Conservation (phyloP, 2,888 invertebrate species). For the Microchrysa polita region DNA sequence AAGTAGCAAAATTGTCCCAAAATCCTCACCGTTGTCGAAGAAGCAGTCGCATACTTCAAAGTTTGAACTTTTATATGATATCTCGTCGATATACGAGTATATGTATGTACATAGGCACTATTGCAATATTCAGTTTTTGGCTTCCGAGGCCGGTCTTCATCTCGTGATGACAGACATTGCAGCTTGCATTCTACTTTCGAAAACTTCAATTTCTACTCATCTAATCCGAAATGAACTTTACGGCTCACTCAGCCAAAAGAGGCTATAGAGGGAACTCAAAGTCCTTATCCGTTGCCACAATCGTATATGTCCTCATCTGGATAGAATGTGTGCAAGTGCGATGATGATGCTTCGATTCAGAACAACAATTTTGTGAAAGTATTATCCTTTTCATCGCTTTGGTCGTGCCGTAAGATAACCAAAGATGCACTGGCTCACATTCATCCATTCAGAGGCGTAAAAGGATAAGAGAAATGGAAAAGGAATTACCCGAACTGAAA, state of each 20-base stretch:
- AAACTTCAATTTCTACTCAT: too few relatives aligned
- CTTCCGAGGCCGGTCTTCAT: too few relatives aligned
- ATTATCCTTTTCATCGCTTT: neutral
- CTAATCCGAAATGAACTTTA: neutral
- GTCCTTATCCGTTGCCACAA: too few relatives aligned
- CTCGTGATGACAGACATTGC: too few relatives aligned
- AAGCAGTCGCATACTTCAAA: too few relatives aligned
- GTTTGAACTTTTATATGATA: too few relatives aligned
- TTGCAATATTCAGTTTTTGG: too few relatives aligned
- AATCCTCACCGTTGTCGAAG: too few relatives aligned
- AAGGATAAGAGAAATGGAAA: slow-evolving; percentile 33
- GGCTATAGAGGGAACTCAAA: neutral
- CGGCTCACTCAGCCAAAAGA: neutral
- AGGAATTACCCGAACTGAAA: slow-evolving; percentile 17
- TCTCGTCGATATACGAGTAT: too few relatives aligned
- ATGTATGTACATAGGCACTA: too few relatives aligned
- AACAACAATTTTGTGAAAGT: slow-evolving; percentile 17
- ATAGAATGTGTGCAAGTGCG: neutral
- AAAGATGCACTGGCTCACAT: neutral
- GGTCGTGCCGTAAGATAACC: neutral
- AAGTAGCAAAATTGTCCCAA: too few relatives aligned
- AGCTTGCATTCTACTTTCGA: too few relatives aligned
- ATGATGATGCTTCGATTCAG: slow-evolving; percentile 9
- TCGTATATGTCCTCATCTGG: neutral
- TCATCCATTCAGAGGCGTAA: slow-evolving; percentile 17